These are phyloP conservation scores for Amblyjoppa proteus DNA, from an alignment of 2,888 invertebrate genomes.

Conservation along the genomic window DNA sequence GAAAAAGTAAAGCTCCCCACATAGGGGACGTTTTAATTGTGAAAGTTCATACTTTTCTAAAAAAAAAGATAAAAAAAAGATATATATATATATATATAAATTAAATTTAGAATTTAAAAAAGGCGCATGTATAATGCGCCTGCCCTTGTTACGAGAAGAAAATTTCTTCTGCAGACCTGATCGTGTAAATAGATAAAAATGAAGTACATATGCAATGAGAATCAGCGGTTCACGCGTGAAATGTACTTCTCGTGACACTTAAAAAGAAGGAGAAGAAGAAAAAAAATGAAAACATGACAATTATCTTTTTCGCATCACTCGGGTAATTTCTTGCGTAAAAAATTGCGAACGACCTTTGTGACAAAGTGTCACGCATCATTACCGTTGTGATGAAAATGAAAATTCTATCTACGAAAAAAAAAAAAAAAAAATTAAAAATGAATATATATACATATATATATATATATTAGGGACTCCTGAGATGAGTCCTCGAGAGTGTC, in stretches of 20 bases:
- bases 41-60: constrained; percentile 42
- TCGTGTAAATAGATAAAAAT: constrained; percentile 54
- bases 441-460: constrained; percentile 38
- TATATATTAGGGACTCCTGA: constrained; percentile 21
- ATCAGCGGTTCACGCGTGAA: background rate
- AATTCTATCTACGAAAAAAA: constrained; percentile 60
- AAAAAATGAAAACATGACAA: background rate
- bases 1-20: background rate
- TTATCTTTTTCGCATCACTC: constrained; percentile 27
- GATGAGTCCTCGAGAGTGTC: constrained; percentile 27
- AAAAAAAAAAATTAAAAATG: constrained; percentile 36
- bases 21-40: constrained; percentile 3
- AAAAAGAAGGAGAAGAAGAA: background rate
- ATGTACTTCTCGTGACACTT: constrained; percentile 2
- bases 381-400: constrained; percentile 59
- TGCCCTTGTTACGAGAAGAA: constrained; percentile 28
- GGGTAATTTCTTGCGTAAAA: constrained; percentile 32
- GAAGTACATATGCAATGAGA: constrained; percentile 25
- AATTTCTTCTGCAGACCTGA: constrained; percentile 19
- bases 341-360: constrained; percentile 53
- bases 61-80: background rate
- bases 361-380: constrained; percentile 41
- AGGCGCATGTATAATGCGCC: constrained; percentile 7
- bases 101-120: background rate
- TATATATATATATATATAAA: background rate